Conservation (phyloP, 2,113 vertebrate species). For the Xenopus laevis region DNA sequence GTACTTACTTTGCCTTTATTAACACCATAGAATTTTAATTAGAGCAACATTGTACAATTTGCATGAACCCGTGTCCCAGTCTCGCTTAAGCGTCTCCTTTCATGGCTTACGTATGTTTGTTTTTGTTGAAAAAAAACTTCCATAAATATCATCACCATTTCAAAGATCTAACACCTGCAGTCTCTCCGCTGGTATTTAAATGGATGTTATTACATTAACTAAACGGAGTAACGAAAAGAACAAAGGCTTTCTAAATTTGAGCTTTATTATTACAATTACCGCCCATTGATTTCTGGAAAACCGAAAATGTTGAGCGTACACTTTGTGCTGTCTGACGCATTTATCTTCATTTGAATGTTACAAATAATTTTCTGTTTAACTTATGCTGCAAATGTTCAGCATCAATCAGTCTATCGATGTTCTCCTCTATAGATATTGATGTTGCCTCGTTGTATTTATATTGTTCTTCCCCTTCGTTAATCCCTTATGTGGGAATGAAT, state of each 20-base stretch:
- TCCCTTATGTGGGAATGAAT: neutral
- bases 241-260: neutral
- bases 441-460: conserved; percentile 4
- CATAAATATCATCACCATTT: too few species aligned
- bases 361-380: conserved; percentile 32
- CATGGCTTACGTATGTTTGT: too few species aligned
- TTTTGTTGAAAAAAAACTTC: too few species aligned
- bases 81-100: too few species aligned
- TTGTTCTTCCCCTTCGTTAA: conserved; percentile 21
- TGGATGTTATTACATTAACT: neutral
- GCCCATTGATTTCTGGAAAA: conserved; percentile 15
- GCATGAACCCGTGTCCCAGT: too few species aligned
- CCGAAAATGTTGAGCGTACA: conserved; percentile 13
- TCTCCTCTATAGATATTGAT: conserved; percentile 20
- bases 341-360: conserved; percentile 33
- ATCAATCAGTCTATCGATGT: conserved; percentile 32
- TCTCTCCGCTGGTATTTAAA: neutral
- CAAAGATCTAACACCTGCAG: neutral
- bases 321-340: conserved; percentile 18
- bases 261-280: conserved; percentile 7
- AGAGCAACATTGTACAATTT: too few species aligned
- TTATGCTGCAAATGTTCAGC: conserved; percentile 32
- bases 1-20: too few species aligned
- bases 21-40: too few species aligned
- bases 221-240: neutral